phyloP scores from a whole-genome alignment of 1,140 invertebrate species.

The Papilio polytes region DNA sequence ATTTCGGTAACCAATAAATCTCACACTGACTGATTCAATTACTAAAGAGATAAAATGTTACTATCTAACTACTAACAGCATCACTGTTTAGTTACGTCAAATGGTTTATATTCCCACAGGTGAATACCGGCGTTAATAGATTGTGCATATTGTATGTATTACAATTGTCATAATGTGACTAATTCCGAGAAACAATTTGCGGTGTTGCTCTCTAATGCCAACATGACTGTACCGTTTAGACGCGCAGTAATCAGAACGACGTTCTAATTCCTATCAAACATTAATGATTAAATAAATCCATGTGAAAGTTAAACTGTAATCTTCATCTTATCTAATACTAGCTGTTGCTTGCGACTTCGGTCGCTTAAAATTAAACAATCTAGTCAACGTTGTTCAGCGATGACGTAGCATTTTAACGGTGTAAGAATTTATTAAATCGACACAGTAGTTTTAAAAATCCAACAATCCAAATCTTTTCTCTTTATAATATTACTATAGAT shows the following conservation, averaged over 20 bases:
- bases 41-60: not conserved
- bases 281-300: not conserved
- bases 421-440: too few relatives aligned
- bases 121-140: slow-evolving; percentile 24
- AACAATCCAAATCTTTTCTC: too few relatives aligned
- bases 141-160: not conserved
- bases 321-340: not conserved
- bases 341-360: too few relatives aligned
- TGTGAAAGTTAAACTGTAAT: not conserved
- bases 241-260: not conserved
- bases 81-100: not conserved
- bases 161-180: slow-evolving; percentile 3
- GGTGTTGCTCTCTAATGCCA: not conserved
- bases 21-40: not conserved
- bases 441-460: too few relatives aligned
- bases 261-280: not conserved
- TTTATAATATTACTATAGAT: too few relatives aligned
- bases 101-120: slow-evolving; percentile 17
- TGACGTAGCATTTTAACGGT: too few relatives aligned
- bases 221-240: not conserved
- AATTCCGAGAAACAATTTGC: slow-evolving; percentile 16
- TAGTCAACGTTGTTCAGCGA: too few relatives aligned
- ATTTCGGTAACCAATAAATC: not conserved
- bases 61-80: too few relatives aligned
- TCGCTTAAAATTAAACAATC: too few relatives aligned